phyloP scores from a whole-genome alignment of 2,113 vertebrate species.

The Axis porcinus region DNA sequence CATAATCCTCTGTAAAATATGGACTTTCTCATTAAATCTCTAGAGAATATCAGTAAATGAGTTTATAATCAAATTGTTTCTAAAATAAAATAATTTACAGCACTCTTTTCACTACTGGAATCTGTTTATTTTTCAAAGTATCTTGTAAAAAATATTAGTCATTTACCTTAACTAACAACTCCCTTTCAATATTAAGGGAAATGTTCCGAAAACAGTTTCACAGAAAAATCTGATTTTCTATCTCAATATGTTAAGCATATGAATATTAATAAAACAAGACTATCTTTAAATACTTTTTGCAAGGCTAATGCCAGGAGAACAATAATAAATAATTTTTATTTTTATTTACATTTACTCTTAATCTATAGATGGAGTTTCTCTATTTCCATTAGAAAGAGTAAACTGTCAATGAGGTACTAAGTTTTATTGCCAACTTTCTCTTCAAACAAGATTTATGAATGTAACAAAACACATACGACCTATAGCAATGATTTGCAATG shows the following conservation, averaged over 20 bases:
- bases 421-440: neutral
- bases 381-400: neutral
- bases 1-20: neutral
- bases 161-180: neutral
- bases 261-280: neutral
- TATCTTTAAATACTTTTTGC: neutral
- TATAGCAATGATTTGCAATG: neutral
- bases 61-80: neutral
- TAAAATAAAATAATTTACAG: constrained; percentile 7
- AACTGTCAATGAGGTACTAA: neutral
- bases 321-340: neutral
- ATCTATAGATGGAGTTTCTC: neutral
- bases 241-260: neutral
- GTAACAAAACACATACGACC: neutral
- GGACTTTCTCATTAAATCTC: neutral
- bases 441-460: neutral
- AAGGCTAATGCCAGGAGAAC: neutral
- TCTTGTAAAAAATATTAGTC: neutral
- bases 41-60: neutral
- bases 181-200: neutral
- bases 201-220: constrained; percentile 2
- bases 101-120: neutral
- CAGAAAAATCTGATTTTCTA: neutral
- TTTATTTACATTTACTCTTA: neutral
- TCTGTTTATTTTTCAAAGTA: neutral